Conservation (phyloP, 1,140 invertebrate species). For the Andrena cerasifolii region DNA sequence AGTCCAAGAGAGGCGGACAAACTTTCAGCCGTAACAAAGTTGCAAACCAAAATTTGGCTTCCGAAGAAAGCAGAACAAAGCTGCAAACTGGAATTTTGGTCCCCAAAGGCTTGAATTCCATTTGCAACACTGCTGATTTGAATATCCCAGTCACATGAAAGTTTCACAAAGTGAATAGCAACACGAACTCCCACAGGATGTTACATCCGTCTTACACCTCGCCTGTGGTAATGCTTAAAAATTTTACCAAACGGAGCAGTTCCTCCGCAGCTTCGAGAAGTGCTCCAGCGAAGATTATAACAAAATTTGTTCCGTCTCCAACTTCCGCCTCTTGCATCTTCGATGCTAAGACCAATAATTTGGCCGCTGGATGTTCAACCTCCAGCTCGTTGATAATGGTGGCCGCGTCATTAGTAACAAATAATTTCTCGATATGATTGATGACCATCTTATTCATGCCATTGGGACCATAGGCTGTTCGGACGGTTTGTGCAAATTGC, state of each 20-base stretch:
- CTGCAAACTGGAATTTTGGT: too few relatives aligned
- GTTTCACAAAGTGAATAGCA: too few relatives aligned
- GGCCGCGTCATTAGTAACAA: conserved; percentile 99
- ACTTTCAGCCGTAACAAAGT: too few relatives aligned
- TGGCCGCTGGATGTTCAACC: conserved; percentile 99
- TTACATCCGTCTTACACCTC: too few relatives aligned
- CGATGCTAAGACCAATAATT: conserved; percentile 96
- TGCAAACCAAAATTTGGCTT: too few relatives aligned
- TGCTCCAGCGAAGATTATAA: conserved; percentile 96
- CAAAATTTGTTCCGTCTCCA: conserved; percentile 99
- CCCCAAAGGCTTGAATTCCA: too few relatives aligned
- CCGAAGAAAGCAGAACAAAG: too few relatives aligned
- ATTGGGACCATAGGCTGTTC: conserved; percentile 98
- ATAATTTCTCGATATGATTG: conserved; percentile 99
- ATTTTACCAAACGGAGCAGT: conserved; percentile 89
- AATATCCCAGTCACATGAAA: too few relatives aligned
- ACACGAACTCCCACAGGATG: too few relatives aligned
- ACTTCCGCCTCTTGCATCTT: conserved; percentile 99
- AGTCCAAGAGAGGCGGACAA: too few relatives aligned
- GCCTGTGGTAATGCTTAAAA: neutral
- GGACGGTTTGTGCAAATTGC: conserved; percentile 95
- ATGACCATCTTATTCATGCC: conserved; percentile 99
- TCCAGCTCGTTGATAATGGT: conserved; percentile 98
- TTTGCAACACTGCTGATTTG: too few relatives aligned
- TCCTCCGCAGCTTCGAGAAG: conserved; percentile 96